Evolutionary conservation across 2,797 vertebrate genomes (phyloP), one percentile per base, ranked within the genome.

Genomic region (Microhierax caerulescens): DNA sequence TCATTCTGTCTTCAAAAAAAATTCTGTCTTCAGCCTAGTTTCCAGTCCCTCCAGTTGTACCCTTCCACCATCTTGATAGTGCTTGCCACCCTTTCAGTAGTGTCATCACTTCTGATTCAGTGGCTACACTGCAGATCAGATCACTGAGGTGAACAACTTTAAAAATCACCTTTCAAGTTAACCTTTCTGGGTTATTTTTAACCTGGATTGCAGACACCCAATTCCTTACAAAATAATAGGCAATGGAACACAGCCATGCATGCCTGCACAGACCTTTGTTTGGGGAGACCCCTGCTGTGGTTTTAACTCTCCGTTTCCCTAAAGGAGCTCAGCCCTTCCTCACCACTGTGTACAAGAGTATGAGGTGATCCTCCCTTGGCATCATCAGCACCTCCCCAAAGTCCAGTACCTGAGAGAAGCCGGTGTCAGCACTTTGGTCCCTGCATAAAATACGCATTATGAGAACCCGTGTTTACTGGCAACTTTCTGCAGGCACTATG

Each of bases 361-460:
- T 57, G 45, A 36, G 24, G 8, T 25, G 36, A 24, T 12, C 14
- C 45, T 43, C 18, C 34, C n/a, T 6, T 3, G 59, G 56, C 25
- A 23, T 5, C 34, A 9, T 2, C 56, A 43, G 53, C 68, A 5
- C 24, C 21, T 36, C 48, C 56, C 8, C 11, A 16, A 11, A 3
- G n/a, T 2, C 11, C 80, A 17, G 63, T 34, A 20, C 43, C 50
- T 1, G 22, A 4, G 6, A 12, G 61, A 21, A 37, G 36, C 61
- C 5, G 2, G 30, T 5, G 75, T 3, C 37, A 32, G 64, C 41
- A 0, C 39, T 7, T 4, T 1, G 28, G 27, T 10, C 47, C 36
- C 34, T 1, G 51, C 21, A 1, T 4, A 1, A 2, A 9, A 11
- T 0, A 5, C 0, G 8, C 17, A 0, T 8, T 5, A 13, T 0